These are phyloP conservation scores for Cyanoliseus patagonus DNA, from an alignment of 2,113 vertebrate species.

Conservation along the genomic window DNA sequence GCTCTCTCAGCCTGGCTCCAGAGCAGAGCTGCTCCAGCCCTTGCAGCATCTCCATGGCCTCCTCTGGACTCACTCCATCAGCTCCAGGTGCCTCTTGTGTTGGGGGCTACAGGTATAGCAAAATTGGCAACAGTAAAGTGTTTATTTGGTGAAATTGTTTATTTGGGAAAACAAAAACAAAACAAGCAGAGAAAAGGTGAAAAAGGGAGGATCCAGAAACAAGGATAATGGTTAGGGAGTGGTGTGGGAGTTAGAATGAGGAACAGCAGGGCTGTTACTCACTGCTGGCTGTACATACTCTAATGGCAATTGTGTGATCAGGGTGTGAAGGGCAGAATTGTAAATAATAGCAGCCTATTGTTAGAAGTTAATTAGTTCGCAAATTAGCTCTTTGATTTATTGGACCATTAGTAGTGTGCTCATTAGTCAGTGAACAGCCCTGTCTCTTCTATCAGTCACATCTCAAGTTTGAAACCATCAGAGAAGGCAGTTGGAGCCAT, in stretches of 20 bases:
- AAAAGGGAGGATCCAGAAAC: neutral
- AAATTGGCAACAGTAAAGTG: neutral
- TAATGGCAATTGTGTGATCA: neutral
- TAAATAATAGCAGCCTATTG: neutral
- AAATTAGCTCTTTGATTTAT: neutral
- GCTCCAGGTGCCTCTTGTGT: neutral
- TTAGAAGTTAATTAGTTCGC: neutral
- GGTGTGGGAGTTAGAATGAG: neutral
- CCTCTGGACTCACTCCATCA: neutral
- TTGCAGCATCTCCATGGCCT: accelerated
- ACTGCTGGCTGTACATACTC: neutral
- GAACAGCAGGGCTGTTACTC: neutral
- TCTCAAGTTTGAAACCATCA: neutral
- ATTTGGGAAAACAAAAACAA: too few relatives aligned
- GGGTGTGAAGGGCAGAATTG: neutral
- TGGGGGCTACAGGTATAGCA: neutral
- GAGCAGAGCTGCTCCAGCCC: neutral
- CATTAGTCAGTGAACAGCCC: neutral
- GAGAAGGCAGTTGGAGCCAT: neutral
- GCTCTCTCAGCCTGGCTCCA: neutral
- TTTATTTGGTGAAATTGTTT: neutral
- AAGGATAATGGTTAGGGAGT: neutral
- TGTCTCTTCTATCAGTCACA: neutral
- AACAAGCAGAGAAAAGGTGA: neutral
- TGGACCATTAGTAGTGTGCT: neutral